Base-by-base conservation (phyloP, 1,140 invertebrate species). In the Andrena cerasifolii region DNA sequence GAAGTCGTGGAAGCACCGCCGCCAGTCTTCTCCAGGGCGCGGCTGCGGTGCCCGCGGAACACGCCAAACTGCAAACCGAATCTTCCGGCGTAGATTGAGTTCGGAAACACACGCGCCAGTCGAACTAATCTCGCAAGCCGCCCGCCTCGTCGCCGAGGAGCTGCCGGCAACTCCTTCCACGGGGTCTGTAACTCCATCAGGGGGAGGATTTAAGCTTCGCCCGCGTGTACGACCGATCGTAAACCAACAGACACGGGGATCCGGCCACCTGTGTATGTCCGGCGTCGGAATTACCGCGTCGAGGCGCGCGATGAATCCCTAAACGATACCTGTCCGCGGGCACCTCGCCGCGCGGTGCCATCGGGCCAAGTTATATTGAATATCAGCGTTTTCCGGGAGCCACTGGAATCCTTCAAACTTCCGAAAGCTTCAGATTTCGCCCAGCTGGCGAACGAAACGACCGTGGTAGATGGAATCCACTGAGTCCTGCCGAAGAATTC, bases 31-130 rank as follows among this genome's bases (percentile, higher is more conserved):
- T 68, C 67, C 72, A 45, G 61, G 65, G 66, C 73, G n/a, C 36
- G 31, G n/a, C n/a, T 3, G 53, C 10, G 47, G 28, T 59, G 65
- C 53, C 63, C 75, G 56, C 54, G 54, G 36, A 63, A 53, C 73
- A 70, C 33, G 51, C 54, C 83, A 78, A 88, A 84, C 83, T 88
- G 79, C 87, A 87, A 87, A 88, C 85, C 86, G 82, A 88, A 88
- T 88, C 82, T 88, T 83, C 82, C 59, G 62, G 31, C 61, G 79
- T 83, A 88, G 87, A 88, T 88, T 87, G 87, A 89, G 87, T 89
- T 88, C 85, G 81, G 78, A 83, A 87, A 88, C 83, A 88, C 83
- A 85, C 86, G 79, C 85, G 76, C 86, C 80, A 77, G 78, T 80
- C 73, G 72, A 88, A 88, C 84, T 88, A 88, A 88, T 88, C 85